A percentile compares a stretch with the other conserved stretches of the same genome.
Evolutionary conservation across 2,797 vertebrate genomes (phyloP).

Genomic region (Chloroceryle inda): DNA sequence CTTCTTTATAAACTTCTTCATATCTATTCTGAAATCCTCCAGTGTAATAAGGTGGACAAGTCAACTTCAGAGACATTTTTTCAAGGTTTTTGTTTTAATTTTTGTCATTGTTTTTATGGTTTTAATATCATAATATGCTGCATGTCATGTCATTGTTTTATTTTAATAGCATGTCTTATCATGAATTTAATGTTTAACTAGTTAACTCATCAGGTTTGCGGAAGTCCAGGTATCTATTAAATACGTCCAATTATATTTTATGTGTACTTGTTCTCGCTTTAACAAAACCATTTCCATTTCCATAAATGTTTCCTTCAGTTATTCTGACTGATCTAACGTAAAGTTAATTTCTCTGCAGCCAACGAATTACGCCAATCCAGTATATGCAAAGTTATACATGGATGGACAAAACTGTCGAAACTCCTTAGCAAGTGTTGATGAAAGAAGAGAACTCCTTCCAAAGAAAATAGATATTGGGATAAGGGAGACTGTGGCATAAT

Average conservation of each 20-base stretch:
- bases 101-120: not conserved
- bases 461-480: conserved; percentile 99
- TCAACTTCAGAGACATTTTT: conserved; percentile 49
- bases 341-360: conserved; percentile 82
- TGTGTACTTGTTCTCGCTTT: conserved; percentile 23
- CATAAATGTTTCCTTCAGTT: not conserved
- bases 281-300: conserved; percentile 43
- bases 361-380: conserved; percentile 97
- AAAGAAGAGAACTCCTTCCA: conserved; percentile 99
- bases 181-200: conserved; percentile 13
- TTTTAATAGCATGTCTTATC: conserved; percentile 65
- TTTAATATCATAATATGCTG: conserved; percentile 46
- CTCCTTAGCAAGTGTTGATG: conserved; percentile 96
- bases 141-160: conserved; percentile 51
- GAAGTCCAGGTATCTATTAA: conserved; percentile 47
- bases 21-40: conserved; percentile 47
- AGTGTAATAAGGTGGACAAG: conserved; percentile 57
- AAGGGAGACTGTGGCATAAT: conserved; percentile 99
- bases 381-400: conserved; percentile 97
- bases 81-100: conserved; percentile 40
- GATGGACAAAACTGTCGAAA: conserved; percentile 98
- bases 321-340: not conserved
- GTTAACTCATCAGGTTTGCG: conserved; percentile 59
- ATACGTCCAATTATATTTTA: conserved; percentile 16
- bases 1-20: conserved; percentile 53